Percentiles rank a stretch among this genome's conserved stretches.
Conservation (phyloP, 2,888 invertebrate species). For the Lamellibrachia columna region DNA sequence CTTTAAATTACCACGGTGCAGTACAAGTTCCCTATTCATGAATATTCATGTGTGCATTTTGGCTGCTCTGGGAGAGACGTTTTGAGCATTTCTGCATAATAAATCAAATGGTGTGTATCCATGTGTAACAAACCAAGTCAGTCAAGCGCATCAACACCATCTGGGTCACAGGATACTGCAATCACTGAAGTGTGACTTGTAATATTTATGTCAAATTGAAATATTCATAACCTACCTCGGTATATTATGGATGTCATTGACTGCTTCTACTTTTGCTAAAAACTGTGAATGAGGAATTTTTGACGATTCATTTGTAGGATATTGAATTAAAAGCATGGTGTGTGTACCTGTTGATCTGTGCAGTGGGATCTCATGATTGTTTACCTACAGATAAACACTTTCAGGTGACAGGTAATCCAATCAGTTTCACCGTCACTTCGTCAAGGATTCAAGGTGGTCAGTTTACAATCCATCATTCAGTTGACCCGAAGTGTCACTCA, state of each 20-base stretch:
- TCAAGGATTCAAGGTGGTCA: not conserved
- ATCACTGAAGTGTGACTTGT: not conserved
- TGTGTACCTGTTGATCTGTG: not conserved
- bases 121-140: not conserved
- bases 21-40: not conserved
- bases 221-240: not conserved
- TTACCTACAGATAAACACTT: not conserved
- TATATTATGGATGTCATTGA: not conserved
- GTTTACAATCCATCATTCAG: not conserved
- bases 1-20: not conserved
- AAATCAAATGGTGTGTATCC: not conserved
- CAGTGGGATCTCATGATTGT: not conserved
- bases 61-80: not conserved
- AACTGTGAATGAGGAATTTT: too few species aligned
- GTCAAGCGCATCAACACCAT: not conserved
- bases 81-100: not conserved
- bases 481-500: not conserved
- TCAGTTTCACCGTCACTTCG: not conserved
- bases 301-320: too few species aligned
- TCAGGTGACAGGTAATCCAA: not conserved
- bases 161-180: too few species aligned
- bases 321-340: not conserved
- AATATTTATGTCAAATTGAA: not conserved
- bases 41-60: not conserved
- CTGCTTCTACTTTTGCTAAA: not conserved